phyloP scores from a whole-genome alignment of 2,797 vertebrate species.

The Gymnothorax reevesii region DNA sequence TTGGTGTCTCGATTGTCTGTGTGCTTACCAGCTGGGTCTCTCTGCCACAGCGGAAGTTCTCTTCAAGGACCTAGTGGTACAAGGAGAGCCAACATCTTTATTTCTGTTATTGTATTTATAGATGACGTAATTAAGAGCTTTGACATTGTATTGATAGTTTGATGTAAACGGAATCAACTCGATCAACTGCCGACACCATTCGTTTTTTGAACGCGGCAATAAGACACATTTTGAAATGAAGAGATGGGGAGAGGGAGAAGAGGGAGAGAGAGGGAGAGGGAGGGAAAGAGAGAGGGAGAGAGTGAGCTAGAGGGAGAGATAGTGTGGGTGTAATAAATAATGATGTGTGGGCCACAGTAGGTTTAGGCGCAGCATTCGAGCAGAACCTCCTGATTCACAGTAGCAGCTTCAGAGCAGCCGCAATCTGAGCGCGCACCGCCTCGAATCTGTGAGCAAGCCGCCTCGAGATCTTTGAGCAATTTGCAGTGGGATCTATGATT shows the following conservation, averaged over 20 bases:
- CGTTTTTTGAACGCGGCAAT: not conserved
- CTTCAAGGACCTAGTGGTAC: not conserved
- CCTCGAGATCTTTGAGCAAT: not conserved
- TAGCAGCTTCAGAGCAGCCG: conserved; percentile 31
- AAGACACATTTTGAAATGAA: not conserved
- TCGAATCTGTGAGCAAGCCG: not conserved
- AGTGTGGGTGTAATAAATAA: conserved; percentile 56
- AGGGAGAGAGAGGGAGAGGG: not conserved
- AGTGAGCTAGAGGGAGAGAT: conserved; percentile 36
- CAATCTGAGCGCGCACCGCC: not conserved
- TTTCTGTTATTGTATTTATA: not conserved
- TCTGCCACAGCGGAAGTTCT: not conserved
- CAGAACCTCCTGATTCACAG: conserved; percentile 54
- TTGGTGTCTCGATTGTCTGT: not conserved
- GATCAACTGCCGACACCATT: not conserved
- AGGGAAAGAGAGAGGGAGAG: conserved; percentile 38
- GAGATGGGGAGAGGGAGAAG: conserved; percentile 18
- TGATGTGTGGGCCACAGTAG: conserved; percentile 60
- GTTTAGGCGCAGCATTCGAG: conserved; percentile 47
- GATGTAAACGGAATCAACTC: not conserved
- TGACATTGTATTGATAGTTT: not conserved
- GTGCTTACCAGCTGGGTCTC: not conserved
- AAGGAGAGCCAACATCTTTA: not conserved
- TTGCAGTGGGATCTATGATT: not conserved
- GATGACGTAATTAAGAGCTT: not conserved